Base-by-base conservation (phyloP, 2,113 vertebrate genomes). In the Psittacus erithacus region DNA sequence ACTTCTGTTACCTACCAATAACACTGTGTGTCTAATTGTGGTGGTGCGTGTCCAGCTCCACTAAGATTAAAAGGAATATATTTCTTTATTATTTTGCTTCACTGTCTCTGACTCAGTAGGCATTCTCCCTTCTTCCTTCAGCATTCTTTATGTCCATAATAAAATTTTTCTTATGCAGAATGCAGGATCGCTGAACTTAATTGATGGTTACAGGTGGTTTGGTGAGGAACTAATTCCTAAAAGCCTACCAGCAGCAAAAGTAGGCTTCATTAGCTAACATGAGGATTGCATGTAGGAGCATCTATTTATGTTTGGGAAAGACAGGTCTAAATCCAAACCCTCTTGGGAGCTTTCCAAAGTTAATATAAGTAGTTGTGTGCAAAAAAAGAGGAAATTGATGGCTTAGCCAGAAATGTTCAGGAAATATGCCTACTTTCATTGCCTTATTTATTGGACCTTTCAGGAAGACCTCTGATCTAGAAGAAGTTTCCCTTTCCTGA, bases 181-280 rank as follows among this genome's bases (percentile, higher is more conserved):
- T 71, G 64, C 9, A 68, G 59, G 28, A 86, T 29, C 5, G 0
- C 29, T 71, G 47, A 82, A 78, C 31, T 31, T 86, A 91, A 89
- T 63, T 82, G 81, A 85, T 39, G 64, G 46, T 91, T 91, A 86
- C 52, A 78, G 24, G 62, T 89, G 43, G 20, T 86, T 93, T 89
- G 55, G 49, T 91, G 43, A 79, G 65, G 89, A 81, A 89, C 62
- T 84, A 92, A 93, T 78, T 95, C 86, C 84, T 91, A 49, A 94
- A 92, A 90, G 47, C 67, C 62, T 76, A 14, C 38, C 35, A 94
- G 31, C 28, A 76, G 44, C 69, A 60, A 52, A 95, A 90, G 65
- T 74, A 28, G 27, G n/a, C 71, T 31, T 82, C 57, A 79, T 97
- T 97, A 92, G 76, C 33, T 76, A 92, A 85, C 62, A 65, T 84